Evolutionary conservation across 2,113 vertebrate species (phyloP), one percentile per base, ranked within the genome.

Genomic region (Passer montanus): DNA sequence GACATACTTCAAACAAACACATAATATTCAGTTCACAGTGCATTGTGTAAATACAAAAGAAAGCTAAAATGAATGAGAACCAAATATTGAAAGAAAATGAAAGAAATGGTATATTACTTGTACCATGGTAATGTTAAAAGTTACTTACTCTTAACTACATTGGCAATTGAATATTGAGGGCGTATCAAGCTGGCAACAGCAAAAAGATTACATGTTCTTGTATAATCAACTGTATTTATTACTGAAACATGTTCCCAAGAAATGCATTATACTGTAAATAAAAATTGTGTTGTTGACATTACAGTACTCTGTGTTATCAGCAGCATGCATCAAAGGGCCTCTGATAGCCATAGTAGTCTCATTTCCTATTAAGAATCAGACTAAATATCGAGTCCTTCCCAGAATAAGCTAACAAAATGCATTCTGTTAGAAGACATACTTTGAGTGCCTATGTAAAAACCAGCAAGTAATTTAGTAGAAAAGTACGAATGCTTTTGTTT

Each of bases 1-100:
- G 98, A 99, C 98, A 98, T 98, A 99, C 98, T 97, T 98, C 99
- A 99, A 98, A 98, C 90, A 98, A 98, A 98, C 82, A 83, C n/a
- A 58, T 50, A 79, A 79, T 95, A 86, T 43, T 88, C 75, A 26
- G 39, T 89, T 97, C 90, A 41, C 52, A 87, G 47, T 72, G 87
- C 89, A 94, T 96, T 97, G 87, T 93, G 59, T 96, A 91, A 97
- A 87, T 68, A 39, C 66, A 92, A 87, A 80, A 56, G 80, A 77
- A 72, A 91, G 59, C 41, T 87, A 60, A 96, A 92, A 94, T 88
- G 87, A 95, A 90, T 47, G 56, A 87, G 64, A 92, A 91, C 33
- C 44, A 93, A 95, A 89, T 83, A 95, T 20, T 87, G 83, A 84
- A 91, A 94, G 89, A 97, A 91, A 93, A 74, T 66, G 3, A 78